Percentiles rank a stretch among this genome's conserved stretches.
Conservation (phyloP, 2,888 invertebrate species). For the Tipula confusa region DNA sequence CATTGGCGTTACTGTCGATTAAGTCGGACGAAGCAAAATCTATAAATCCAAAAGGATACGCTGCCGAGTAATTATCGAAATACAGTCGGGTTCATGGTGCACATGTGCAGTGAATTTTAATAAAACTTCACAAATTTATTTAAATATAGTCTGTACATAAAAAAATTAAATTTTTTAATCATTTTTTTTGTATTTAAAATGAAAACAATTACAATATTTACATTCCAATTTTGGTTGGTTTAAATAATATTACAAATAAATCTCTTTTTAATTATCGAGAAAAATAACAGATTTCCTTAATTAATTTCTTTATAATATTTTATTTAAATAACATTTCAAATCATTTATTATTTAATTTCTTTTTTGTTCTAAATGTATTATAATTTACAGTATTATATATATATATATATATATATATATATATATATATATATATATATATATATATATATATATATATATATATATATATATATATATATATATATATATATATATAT, state of each 20-base stretch:
- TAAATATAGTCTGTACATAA: background rate
- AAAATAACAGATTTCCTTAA: background rate
- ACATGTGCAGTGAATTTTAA: too few species aligned
- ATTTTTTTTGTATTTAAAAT: background rate
- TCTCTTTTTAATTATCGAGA: background rate
- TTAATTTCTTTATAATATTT: background rate
- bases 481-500: too few species aligned
- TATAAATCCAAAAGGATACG: too few species aligned
- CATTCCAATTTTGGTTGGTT: background rate
- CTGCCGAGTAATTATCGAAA: too few species aligned
- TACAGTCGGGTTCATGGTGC: too few species aligned
- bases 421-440: too few species aligned
- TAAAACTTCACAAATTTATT: background rate
- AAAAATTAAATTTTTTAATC: background rate
- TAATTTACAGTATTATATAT: background rate
- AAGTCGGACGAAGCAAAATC: too few species aligned
- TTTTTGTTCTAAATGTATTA: background rate
- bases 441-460: too few species aligned
- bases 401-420: too few species aligned
- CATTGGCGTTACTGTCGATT: too few species aligned
- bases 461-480: too few species aligned
- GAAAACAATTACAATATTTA: slow-evolving; percentile 21
- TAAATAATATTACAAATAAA: background rate
- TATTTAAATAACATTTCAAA: slow-evolving; percentile 8
- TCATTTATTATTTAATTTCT: background rate